Evolutionary conservation across 2,888 invertebrate genomes (phyloP), one percentile per base, ranked within the genome.

Genomic region (Agrypnus murinus): DNA sequence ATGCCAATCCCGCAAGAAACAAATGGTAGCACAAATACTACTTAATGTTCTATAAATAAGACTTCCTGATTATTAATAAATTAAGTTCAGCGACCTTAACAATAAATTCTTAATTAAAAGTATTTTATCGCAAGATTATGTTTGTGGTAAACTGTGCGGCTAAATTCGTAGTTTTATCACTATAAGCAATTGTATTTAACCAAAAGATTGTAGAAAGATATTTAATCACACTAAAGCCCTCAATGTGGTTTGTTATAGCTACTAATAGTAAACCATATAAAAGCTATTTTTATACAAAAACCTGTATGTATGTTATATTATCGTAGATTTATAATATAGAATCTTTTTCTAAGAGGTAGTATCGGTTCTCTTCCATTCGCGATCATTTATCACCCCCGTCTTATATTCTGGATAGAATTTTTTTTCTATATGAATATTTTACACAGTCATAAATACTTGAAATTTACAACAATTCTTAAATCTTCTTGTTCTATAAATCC

Each of bases 301-400:
- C n/a, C n/a, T n/a, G n/a, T n/a, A n/a, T n/a, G n/a, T n/a, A n/a
- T n/a, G n/a, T n/a, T n/a, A n/a, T n/a, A n/a, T 25, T 25, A 5
- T 25, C 25, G 25, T 25, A 5, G 25, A 25, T 25, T 25, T 25
- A 25, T 5, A 5, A 25, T 43, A 12, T 43, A 15, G 12, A 14
- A 15, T 14, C 6, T 5, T 15, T 43, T 2, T 43, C 15, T 15
- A 15, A 15, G 43, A 14, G 15, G 6, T 40, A n/a, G 10, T 12
- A 40, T 12, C 45, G 15, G 17, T 46, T 46, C 46, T 17, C 8
- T 48, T 19, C 9, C 17, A 17, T 48, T 48, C 15, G 6, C 15
- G 10, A 25, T 48, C 48, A 48, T 48, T 25, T 48, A 48, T 48
- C 25, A 48, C 48, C n/a, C n/a, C n/a, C 6, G 48, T 9, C 48